These are phyloP conservation scores for Vicugna pacos DNA, from an alignment of 2,113 vertebrate genomes.

Conservation along the genomic window DNA sequence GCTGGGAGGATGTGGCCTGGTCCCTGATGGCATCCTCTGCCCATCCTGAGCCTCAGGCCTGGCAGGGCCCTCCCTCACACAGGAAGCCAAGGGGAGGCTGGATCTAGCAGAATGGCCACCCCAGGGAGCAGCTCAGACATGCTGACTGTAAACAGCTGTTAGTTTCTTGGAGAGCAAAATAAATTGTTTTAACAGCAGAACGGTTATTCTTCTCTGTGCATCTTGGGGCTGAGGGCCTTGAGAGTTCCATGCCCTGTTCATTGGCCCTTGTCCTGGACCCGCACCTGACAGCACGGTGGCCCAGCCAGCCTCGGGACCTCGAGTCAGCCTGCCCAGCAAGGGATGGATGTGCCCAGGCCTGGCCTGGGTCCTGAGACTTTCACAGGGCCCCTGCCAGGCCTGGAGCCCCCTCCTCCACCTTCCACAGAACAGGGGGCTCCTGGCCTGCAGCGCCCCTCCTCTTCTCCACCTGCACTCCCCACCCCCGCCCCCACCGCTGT, in stretches of 20 bases:
- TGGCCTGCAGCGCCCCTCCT: no score
- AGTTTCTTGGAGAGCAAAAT: constrained; percentile 60
- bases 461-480: no score
- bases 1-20: not conserved
- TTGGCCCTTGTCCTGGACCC: no score
- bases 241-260: not conserved
- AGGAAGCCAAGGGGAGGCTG: not conserved
- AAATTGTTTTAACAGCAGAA: constrained; percentile 58
- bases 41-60: not conserved
- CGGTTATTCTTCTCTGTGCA: not conserved
- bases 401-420: not conserved
- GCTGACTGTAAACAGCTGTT: constrained; percentile 56
- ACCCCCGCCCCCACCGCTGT: not conserved
- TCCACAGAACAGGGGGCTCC: not conserved
- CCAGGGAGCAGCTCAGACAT: not conserved
- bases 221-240: not conserved
- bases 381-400: not conserved
- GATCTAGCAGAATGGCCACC: not conserved
- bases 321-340: not conserved
- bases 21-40: not conserved
- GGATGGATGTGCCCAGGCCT: not conserved
- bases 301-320: rapidly evolving
- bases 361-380: not conserved
- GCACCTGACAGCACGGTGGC: not conserved
- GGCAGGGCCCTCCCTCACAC: not conserved